Base-by-base conservation (phyloP, 2,113 vertebrate genomes). In the Sinocyclocheilus anophthalmus region DNA sequence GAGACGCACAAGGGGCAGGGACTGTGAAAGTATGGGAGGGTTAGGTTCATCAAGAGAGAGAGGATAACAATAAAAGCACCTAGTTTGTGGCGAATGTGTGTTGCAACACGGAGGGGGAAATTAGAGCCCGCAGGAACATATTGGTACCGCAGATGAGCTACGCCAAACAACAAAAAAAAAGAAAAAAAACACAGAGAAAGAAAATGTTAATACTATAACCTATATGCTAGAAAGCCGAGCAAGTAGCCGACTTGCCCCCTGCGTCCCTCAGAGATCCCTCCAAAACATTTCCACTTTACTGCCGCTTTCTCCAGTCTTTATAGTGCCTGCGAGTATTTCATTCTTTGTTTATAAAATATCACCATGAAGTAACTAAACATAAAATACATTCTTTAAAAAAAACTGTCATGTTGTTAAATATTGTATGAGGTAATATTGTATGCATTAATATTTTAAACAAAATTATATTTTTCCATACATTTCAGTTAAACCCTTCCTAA, bases 61-160 rank as follows among this genome's bases (percentile, higher is more conserved):
- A 45, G n/a, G n/a, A n/a, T n/a, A n/a, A n/a, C n/a, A n/a, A n/a
- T n/a, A 92, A 93, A 94, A 95, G 95, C 95, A n/a, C 95, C 48
- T 97, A 95, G 97, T 97, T 98, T 97, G n/a, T 96, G 97, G 97
- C 97, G 96, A 96, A 94, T 97, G 96, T 97, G 97, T n/a, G n/a
- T n/a, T 96, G 96, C 97, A 96, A n/a, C n/a, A 93, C 95, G 94
- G 96, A 96, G 95, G 97, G 97, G 98, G 97, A 99, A 98, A 99
- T 98, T 98, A 97, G 96, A 97, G 97, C 97, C 97, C 96, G 94
- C 96, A 97, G 97, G 96, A 97, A 97, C 97, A 97, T 97, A 98
- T 99, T 97, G n/a, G 97, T 97, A 98, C 95, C 97, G n/a, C n/a
- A n/a, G n/a, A n/a, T n/a, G n/a, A n/a, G n/a, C n/a, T n/a, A n/a